These are phyloP conservation scores for Alectura lathami DNA, from an alignment of 2,113 vertebrate species.

Conservation along the genomic window DNA sequence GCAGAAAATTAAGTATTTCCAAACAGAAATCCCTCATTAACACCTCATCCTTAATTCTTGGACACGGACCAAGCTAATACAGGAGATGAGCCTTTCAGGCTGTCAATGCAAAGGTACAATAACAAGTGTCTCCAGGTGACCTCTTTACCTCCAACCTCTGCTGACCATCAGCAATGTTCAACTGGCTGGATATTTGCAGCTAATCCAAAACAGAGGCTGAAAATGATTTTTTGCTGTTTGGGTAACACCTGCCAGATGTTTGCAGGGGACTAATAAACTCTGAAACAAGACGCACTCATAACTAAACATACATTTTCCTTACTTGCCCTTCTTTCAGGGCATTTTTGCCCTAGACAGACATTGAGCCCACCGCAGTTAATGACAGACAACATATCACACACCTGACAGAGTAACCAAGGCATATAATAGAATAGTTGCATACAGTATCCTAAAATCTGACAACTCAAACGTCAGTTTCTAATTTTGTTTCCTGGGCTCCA, in stretches of 20 bases:
- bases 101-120: not conserved
- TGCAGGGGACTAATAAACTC: not conserved
- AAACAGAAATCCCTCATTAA: not conserved
- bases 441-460: not conserved
- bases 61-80: accelerated
- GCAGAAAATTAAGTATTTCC: not conserved
- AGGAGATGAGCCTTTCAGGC: not conserved
- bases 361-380: not conserved
- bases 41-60: not conserved
- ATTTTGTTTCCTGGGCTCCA: not conserved
- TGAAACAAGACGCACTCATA: not conserved
- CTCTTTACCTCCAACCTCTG: not conserved
- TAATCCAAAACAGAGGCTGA: not conserved
- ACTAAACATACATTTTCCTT: not conserved
- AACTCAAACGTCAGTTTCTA: not conserved
- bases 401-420: not conserved
- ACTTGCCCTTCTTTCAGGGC: not conserved
- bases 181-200: not conserved
- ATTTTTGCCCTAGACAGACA: not conserved
- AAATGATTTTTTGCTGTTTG: not conserved
- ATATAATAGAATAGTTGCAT: not conserved
- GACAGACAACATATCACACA: not conserved
- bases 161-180: not conserved
- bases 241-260: not conserved
- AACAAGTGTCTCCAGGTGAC: not conserved